Conservation (phyloP, 1,140 invertebrate genomes). For the Ericerus pela region DNA sequence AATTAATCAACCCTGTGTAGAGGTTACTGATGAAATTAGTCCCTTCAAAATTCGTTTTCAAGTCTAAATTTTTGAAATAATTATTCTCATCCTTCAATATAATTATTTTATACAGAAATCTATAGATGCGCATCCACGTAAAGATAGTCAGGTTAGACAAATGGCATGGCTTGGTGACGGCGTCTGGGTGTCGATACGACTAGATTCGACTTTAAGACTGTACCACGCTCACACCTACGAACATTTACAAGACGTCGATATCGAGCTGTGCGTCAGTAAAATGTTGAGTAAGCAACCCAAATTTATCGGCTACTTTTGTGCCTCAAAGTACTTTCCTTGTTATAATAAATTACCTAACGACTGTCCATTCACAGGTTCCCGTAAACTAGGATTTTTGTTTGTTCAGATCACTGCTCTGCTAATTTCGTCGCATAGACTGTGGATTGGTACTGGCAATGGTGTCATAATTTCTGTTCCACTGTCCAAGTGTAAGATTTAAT, state of each 20-base stretch:
- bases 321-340: too few relatives aligned
- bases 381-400: slow-evolving; percentile 93
- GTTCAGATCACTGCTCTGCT: slow-evolving; percentile 89
- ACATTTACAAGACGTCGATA: slow-evolving; percentile 95
- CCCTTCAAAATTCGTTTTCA: too few relatives aligned
- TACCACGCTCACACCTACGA: slow-evolving; percentile 94
- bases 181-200: slow-evolving; percentile 89
- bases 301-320: too few relatives aligned
- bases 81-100: too few relatives aligned
- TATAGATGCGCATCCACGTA: slow-evolving; percentile 90
- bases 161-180: slow-evolving; percentile 94
- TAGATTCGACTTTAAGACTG: slow-evolving; percentile 87
- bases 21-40: too few relatives aligned
- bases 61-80: too few relatives aligned
- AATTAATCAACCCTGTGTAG: too few relatives aligned
- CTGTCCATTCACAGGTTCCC: slow-evolving; percentile 70
- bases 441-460: slow-evolving; percentile 95
- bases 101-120: slow-evolving; percentile 27
- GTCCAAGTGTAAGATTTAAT: slow-evolving; percentile 49
- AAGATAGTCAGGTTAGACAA: slow-evolving; percentile 89
- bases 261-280: slow-evolving; percentile 96
- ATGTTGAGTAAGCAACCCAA: slow-evolving; percentile 79
- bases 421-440: slow-evolving; percentile 79
- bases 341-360: too few relatives aligned
- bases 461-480: slow-evolving; percentile 95